phyloP scores from a whole-genome alignment of 2,113 vertebrate species.

The Pyxicephalus adspersus region DNA sequence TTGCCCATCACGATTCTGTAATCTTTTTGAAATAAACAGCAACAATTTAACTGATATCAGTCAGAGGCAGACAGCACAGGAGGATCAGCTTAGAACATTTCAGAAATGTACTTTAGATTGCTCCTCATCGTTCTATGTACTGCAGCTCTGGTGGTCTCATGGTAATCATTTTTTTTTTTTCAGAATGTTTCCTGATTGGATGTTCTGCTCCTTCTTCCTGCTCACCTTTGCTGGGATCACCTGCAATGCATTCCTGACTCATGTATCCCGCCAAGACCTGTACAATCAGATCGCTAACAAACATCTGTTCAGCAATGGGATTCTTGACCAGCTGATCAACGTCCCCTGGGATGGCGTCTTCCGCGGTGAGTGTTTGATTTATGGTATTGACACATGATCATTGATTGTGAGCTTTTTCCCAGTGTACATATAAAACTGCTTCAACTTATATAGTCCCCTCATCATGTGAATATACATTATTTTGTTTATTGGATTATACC shows the following conservation, averaged over 20 bases:
- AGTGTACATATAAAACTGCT: too few relatives aligned
- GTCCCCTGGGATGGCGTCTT: background rate
- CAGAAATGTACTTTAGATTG: too few relatives aligned
- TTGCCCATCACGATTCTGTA: too few relatives aligned
- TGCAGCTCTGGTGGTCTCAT: too few relatives aligned
- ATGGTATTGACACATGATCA: too few relatives aligned
- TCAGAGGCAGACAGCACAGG: too few relatives aligned
- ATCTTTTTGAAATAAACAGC: too few relatives aligned
- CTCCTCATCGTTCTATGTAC: too few relatives aligned
- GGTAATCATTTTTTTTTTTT: background rate
- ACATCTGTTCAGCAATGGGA: background rate
- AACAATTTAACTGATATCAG: too few relatives aligned
- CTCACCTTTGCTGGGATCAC: background rate
- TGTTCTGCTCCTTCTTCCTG: slow-evolving; percentile 37
- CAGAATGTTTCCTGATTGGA: slow-evolving; percentile 19
- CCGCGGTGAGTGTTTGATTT: slow-evolving; percentile 14
- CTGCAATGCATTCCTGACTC: slow-evolving; percentile 3
- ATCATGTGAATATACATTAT: background rate
- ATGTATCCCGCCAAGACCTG: background rate
- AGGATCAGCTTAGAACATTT: too few relatives aligned
- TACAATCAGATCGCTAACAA: accelerated
- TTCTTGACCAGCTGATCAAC: background rate
- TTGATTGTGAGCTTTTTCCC: too few relatives aligned
- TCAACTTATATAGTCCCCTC: background rate
- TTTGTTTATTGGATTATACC: background rate